A percentile compares a stretch with the other conserved stretches of the same genome.
phyloP scores from a whole-genome alignment of 2,797 vertebrate genomes.

The Crypturellus tataupa region DNA sequence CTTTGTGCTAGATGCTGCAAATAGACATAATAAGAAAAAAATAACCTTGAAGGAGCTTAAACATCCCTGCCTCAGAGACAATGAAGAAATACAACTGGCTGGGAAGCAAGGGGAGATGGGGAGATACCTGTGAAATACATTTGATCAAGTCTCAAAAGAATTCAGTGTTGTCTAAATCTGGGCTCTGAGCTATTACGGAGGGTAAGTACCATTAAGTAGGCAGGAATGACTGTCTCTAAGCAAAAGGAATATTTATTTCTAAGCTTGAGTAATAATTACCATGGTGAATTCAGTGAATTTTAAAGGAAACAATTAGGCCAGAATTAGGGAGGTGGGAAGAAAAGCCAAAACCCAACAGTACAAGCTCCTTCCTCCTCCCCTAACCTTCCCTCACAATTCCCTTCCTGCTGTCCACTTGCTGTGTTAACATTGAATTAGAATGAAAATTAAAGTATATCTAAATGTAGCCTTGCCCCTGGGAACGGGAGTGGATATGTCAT shows the following conservation, averaged over 20 bases:
- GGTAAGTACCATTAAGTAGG: slow-evolving; percentile 36
- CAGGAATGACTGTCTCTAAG: slow-evolving; percentile 6
- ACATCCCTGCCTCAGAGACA: background rate
- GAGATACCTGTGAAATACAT: background rate
- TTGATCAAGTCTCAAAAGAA: slow-evolving; percentile 7
- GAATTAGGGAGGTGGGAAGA: slow-evolving; percentile 1
- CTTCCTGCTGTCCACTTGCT: slow-evolving; percentile 4
- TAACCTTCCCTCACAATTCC: background rate
- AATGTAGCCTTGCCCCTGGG: slow-evolving; percentile 59
- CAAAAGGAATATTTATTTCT: slow-evolving; percentile 42
- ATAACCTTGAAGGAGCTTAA: background rate
- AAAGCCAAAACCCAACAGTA: background rate
- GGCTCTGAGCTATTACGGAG: slow-evolving; percentile 13
- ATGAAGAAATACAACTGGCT: background rate
- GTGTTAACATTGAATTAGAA: slow-evolving; percentile 20
- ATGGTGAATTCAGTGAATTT: slow-evolving; percentile 36
- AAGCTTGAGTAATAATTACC: slow-evolving; percentile 37
- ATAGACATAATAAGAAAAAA: background rate
- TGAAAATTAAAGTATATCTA: slow-evolving; percentile 56
- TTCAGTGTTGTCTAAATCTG: slow-evolving; percentile 31
- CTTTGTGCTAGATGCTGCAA: slow-evolving; percentile 16
- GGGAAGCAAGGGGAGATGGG: slow-evolving; percentile 2
- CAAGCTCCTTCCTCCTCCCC: background rate
- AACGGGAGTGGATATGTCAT: slow-evolving; percentile 65
- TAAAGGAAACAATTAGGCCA: slow-evolving; percentile 43